Percentiles rank a stretch among this genome's conserved stretches.
Evolutionary conservation across 2,113 vertebrate genomes (phyloP).

Genomic region (Arenaria interpres): DNA sequence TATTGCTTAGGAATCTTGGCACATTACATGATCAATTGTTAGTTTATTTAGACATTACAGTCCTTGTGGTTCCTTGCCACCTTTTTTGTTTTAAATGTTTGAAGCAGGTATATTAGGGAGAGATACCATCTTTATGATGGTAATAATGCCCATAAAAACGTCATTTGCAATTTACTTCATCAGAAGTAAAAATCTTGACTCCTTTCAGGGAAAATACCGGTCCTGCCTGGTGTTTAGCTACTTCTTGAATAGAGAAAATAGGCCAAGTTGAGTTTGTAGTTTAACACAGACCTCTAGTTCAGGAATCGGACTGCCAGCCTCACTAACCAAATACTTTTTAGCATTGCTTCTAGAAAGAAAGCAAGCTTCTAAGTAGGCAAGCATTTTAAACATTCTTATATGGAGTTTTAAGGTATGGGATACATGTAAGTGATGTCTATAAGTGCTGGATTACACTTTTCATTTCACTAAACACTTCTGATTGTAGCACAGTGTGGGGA

Average conservation of each 20-base stretch:
- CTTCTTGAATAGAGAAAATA: background rate
- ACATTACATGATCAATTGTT: background rate
- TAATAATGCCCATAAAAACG: background rate
- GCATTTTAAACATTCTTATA: background rate
- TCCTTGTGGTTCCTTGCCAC: background rate
- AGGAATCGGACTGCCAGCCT: background rate
- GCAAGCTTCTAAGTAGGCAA: background rate
- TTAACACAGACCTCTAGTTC: background rate
- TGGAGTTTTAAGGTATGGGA: background rate
- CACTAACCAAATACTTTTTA: background rate
- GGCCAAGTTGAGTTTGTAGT: background rate
- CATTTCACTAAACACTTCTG: background rate
- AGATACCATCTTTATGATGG: background rate
- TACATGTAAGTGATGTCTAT: background rate
- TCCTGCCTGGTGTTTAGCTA: background rate
- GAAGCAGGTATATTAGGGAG: background rate
- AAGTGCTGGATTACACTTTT: background rate
- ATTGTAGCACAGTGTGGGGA: background rate
- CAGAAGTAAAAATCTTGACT: background rate
- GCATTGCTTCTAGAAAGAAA: background rate
- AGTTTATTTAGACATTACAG: background rate
- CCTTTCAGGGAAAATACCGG: background rate
- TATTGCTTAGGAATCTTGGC: background rate
- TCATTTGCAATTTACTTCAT: background rate
- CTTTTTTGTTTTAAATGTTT: background rate